Evolutionary conservation across 2,113 vertebrate species (phyloP).

Genomic region (Urocitellus parryii): DNA sequence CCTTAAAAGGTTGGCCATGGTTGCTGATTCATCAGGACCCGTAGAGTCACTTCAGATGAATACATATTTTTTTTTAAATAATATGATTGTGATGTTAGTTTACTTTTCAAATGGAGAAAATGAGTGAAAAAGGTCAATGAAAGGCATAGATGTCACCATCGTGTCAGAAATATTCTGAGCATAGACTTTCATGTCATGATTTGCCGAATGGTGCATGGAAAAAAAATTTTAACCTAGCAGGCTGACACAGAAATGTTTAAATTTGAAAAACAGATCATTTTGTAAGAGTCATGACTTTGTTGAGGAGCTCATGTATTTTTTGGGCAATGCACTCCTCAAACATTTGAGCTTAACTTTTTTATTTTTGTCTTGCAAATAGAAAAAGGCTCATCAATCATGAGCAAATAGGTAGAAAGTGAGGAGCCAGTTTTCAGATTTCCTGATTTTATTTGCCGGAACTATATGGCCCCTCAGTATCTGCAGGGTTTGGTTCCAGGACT

Average conservation of each 20-base stretch:
- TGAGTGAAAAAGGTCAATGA: neutral
- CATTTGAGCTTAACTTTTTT: neutral
- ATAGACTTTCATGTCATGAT: neutral
- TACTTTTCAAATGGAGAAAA: neutral
- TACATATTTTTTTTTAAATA: neutral
- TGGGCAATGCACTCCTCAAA: neutral
- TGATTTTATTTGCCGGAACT: neutral
- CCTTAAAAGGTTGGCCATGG: neutral
- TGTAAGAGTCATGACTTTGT: neutral
- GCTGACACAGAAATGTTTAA: neutral
- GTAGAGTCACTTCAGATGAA: constrained; percentile 27
- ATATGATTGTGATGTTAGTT: neutral
- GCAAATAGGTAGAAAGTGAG: neutral
- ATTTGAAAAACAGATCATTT: neutral
- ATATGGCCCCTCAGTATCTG: neutral
- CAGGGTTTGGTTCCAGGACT: neutral
- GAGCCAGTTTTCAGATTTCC: neutral
- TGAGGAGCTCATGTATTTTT: neutral
- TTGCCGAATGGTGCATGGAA: neutral
- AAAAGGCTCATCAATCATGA: constrained; percentile 15
- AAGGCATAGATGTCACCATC: neutral
- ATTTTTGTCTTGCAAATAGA: neutral
- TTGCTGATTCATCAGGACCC: neutral
- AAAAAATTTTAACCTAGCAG: neutral
- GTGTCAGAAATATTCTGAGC: neutral